Conservation (phyloP, 2,797 vertebrate species). For the Chrysocyon brachyurus region DNA sequence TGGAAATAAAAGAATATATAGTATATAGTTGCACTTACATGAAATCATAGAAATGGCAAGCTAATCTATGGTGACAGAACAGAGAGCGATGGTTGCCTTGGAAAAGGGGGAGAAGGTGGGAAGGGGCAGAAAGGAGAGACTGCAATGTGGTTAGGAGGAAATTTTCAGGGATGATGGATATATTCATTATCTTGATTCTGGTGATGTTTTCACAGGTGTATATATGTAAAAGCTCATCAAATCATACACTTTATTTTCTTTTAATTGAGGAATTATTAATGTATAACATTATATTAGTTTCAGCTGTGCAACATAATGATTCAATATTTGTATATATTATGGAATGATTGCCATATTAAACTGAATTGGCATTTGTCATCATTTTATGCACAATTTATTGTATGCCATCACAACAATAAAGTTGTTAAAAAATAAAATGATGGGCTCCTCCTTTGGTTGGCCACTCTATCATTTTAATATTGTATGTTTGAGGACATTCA, state of each 20-base stretch:
- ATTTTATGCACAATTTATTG: background rate
- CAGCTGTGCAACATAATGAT: background rate
- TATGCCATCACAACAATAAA: background rate
- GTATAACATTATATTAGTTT: background rate
- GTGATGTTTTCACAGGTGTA: background rate
- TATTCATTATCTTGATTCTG: background rate
- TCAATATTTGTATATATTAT: background rate
- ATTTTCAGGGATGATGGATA: background rate
- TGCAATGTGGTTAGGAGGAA: background rate
- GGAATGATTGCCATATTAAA: background rate
- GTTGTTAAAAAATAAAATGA: background rate
- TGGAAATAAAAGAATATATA: background rate
- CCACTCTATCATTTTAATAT: background rate
- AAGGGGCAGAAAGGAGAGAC: background rate
- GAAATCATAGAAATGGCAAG: background rate
- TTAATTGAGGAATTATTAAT: background rate
- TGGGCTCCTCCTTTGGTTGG: background rate
- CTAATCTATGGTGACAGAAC: background rate
- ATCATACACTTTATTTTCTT: background rate
- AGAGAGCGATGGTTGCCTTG: background rate
- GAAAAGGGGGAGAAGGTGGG: background rate
- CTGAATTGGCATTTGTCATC: background rate
- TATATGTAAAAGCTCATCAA: background rate
- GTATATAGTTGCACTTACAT: background rate
- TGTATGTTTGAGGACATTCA: background rate